These are phyloP conservation scores for Diaperis boleti DNA, from an alignment of 2,888 invertebrate species.

Conservation along the genomic window DNA sequence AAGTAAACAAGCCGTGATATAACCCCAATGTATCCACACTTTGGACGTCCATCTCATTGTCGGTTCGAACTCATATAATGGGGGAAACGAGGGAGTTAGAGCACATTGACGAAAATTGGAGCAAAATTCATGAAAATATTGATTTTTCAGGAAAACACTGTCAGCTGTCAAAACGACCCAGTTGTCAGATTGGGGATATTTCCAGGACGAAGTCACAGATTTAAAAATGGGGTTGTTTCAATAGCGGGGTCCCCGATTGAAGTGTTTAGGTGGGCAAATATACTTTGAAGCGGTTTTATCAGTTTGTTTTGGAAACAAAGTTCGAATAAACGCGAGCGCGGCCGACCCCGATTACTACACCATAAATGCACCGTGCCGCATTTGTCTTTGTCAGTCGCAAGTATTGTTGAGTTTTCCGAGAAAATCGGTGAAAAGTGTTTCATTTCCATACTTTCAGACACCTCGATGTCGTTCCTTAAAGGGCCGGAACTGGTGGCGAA, in stretches of 20 bases:
- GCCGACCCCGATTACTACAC: neutral
- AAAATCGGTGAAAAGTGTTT: neutral
- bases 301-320: too few relatives aligned
- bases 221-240: too few relatives aligned
- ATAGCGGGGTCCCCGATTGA: too few relatives aligned
- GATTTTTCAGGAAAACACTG: constrained; percentile 50
- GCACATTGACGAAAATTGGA: constrained; percentile 24
- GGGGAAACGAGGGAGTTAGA: constrained; percentile 3
- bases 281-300: too few relatives aligned
- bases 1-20: constrained; percentile 49
- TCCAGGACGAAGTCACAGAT: too few relatives aligned
- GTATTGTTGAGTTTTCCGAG: too few relatives aligned
- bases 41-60: constrained; percentile 63
- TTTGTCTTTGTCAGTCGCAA: constrained; percentile 1
- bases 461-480: constrained; percentile 75
- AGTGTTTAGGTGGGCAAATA: too few relatives aligned
- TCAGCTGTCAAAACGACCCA: constrained; percentile 39
- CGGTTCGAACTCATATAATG: constrained; percentile 52
- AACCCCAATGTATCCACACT: constrained; percentile 54
- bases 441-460: neutral
- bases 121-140: constrained; percentile 46
- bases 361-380: neutral
- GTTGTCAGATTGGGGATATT: too few relatives aligned
- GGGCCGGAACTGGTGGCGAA: constrained; percentile 81
- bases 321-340: too few relatives aligned